A percentile compares a stretch with the other conserved stretches of the same genome.
phyloP scores from a whole-genome alignment of 2,888 invertebrate species.

The Hirtodrosophila duncani region DNA sequence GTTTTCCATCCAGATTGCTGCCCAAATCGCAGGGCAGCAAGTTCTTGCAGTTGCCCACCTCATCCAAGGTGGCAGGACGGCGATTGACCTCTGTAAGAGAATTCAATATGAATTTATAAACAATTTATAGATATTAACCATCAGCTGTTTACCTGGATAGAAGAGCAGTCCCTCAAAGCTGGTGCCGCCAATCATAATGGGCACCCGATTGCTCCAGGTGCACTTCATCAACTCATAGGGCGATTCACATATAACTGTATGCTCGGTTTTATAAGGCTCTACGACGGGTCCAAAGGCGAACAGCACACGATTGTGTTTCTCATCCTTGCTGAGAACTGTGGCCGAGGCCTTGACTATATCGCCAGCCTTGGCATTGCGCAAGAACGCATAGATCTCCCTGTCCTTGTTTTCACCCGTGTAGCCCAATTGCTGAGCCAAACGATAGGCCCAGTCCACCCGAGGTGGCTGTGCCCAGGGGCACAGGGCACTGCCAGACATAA shows the following conservation, averaged over 20 bases:
- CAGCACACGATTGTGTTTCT: conserved; percentile 64
- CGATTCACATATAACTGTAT: conserved; percentile 67
- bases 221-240: conserved; percentile 61
- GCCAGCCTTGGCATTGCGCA: conserved; percentile 58
- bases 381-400: conserved; percentile 68
- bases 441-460: conserved; percentile 60
- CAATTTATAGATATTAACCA: no score
- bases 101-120: rapidly evolving
- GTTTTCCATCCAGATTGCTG: conserved; percentile 45
- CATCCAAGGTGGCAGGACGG: conserved; percentile 70
- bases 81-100: conserved; percentile 59
- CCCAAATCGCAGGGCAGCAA: conserved; percentile 67
- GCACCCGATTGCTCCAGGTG: conserved; percentile 75
- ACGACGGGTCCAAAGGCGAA: conserved; percentile 76
- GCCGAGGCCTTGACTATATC: conserved; percentile 68
- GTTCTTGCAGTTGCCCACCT: conserved; percentile 70
- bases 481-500: conserved; percentile 75
- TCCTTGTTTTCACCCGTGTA: conserved; percentile 72
- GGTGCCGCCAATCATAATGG: conserved; percentile 74
- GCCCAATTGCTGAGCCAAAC: conserved; percentile 72
- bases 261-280: conserved; percentile 73
- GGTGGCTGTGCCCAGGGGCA: conserved; percentile 73
- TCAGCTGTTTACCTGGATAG: conserved; percentile 61
- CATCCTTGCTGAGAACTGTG: conserved; percentile 67
- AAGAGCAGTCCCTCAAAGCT: conserved; percentile 77